Evolutionary conservation across 2,888 invertebrate genomes (phyloP), one percentile per base, ranked within the genome.

Genomic region (Synanthedon myopaeformis): DNA sequence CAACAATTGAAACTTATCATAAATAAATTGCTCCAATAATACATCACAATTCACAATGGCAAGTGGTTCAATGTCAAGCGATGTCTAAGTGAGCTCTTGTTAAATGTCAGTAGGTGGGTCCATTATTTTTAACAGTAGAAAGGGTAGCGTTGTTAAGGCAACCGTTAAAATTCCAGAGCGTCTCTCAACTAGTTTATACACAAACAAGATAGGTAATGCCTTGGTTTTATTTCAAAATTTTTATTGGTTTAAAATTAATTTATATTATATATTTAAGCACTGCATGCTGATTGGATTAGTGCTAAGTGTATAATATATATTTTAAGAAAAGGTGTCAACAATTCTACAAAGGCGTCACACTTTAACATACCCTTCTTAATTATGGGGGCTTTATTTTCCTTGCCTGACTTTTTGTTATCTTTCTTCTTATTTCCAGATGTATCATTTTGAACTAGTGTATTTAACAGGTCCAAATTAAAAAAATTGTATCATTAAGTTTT

Each of bases 331-430:
- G 28, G 35, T 35, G 35, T 8, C 60, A 60, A 42, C 23, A 56
- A 59, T 59, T 6, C 14, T 49, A 11, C 19, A 23, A 23, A 17
- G 23, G 23, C 49, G 49, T 14, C 49, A 49, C 49, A 49, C 49
- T 49, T 23, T 53, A 62, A 86, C 86, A 69, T 85, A 87, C 87
- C 86, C 82, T 81, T 85, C 60, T 80, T 86, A 56, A 62, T 60
- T 45, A 74, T 63, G 56, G 79, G 77, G 58, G 69, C 61, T 77
- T 75, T 80, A 62, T 79, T 86, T 62, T 86, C 86, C 72, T 86
- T 86, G 56, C 80, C 82, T 19, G 69, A 52, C 60, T 81, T 85
- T 82, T 82, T 85, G 53, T 14, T 69, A 60, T 84, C 82, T 67
- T 76, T 84, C 77, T 82, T 84, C 82, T 80, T 84, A 56, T 55